These are phyloP conservation scores for Cryptocephalus primarius DNA, from an alignment of 2,888 invertebrate genomes.

Conservation along the genomic window DNA sequence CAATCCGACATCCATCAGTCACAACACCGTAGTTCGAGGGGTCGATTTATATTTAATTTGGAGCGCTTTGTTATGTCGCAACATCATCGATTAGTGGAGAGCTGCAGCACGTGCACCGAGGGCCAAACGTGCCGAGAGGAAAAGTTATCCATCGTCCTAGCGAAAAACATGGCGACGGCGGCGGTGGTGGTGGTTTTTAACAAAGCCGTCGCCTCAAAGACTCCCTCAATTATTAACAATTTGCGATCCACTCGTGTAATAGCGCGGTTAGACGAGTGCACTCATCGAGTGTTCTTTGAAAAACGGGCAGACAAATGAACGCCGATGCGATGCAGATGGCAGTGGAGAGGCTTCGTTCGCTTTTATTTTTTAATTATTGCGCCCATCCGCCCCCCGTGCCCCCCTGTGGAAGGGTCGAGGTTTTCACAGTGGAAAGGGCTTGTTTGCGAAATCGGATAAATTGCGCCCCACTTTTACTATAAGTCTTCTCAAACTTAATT, in stretches of 20 bases:
- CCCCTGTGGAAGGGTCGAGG: background rate
- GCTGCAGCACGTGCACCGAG: too few relatives aligned
- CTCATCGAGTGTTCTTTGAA: slow-evolving; percentile 25
- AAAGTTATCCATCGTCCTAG: too few relatives aligned
- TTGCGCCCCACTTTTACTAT: too few relatives aligned
- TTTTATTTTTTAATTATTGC: slow-evolving; percentile 13
- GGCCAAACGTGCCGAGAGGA: too few relatives aligned
- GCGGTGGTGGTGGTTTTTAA: slow-evolving; percentile 3
- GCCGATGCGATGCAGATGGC: slow-evolving; percentile 7
- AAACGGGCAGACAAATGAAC: slow-evolving; percentile 5
- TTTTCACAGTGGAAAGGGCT: background rate
- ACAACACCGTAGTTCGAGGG: too few relatives aligned
- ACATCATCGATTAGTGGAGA: too few relatives aligned
- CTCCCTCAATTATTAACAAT: slow-evolving; percentile 34
- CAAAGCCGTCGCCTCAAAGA: slow-evolving; percentile 22
- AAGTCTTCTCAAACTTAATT: too few relatives aligned
- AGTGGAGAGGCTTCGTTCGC: slow-evolving; percentile 16
- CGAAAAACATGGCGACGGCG: slow-evolving; percentile 6
- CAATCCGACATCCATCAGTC: too few relatives aligned
- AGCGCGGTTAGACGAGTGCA: slow-evolving; percentile 29
- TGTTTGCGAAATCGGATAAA: background rate
- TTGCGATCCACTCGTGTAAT: slow-evolving; percentile 28
- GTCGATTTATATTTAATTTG: too few relatives aligned
- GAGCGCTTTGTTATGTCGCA: too few relatives aligned
- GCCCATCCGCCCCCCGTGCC: slow-evolving; percentile 2